Percentiles rank a stretch among this genome's conserved stretches.
Evolutionary conservation across 2,113 vertebrate genomes (phyloP).

Genomic region (Chloebia gouldiae): DNA sequence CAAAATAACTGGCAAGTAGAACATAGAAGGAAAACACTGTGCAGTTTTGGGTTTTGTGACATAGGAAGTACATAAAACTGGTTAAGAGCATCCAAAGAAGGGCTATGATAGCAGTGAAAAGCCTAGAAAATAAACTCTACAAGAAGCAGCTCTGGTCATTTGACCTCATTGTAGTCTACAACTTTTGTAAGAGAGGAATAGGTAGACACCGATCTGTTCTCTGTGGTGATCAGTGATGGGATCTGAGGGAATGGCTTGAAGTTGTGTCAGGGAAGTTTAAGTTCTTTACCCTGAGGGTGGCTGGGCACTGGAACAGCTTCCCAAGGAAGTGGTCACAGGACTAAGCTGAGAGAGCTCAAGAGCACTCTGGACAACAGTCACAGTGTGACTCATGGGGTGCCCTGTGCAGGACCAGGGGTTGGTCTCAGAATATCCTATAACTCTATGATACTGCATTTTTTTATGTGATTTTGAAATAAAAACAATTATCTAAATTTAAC

Average conservation of each 20-base stretch:
- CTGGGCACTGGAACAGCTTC: neutral
- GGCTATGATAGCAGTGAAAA: neutral
- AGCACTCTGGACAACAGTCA: neutral
- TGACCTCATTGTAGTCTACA: too few relatives aligned
- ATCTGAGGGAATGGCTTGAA: rapidly evolving
- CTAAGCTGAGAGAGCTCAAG: neutral
- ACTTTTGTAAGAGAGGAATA: too few relatives aligned
- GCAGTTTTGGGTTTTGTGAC: neutral
- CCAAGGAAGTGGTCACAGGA: neutral
- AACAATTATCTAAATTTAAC: neutral
- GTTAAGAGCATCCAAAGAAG: neutral
- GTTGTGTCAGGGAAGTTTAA: neutral
- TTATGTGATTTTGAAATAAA: neutral
- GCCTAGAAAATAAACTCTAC: neutral
- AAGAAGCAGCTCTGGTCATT: neutral
- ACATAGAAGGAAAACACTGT: neutral
- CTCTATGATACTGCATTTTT: neutral
- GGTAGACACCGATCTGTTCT: too few relatives aligned
- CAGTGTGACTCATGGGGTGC: too few relatives aligned
- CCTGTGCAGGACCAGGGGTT: rapidly evolving
- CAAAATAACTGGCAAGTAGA: neutral
- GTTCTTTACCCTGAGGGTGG: neutral
- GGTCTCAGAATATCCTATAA: neutral
- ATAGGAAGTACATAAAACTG: neutral
- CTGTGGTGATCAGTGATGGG: neutral